Evolutionary conservation across 1,140 invertebrate species (phyloP).

Genomic region (Andrena cerasifolii): DNA sequence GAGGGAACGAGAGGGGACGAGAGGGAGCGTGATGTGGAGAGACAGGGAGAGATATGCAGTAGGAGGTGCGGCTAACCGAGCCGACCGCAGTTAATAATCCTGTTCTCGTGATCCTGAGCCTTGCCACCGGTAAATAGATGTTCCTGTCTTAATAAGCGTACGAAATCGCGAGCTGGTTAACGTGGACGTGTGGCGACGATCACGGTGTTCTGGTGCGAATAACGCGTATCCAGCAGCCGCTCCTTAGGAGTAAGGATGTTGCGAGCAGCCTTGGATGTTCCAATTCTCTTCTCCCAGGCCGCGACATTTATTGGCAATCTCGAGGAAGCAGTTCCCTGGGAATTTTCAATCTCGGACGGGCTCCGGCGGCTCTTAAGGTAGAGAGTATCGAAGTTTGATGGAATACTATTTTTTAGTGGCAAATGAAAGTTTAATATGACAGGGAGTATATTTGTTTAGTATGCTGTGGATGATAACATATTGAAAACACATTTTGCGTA

Average conservation of each 20-base stretch:
- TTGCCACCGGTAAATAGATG: constrained; percentile 56
- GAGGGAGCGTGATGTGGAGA: too few relatives aligned
- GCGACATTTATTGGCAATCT: constrained; percentile 5
- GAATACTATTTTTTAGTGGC: too few relatives aligned
- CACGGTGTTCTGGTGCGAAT: too few relatives aligned
- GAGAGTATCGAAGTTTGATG: neutral
- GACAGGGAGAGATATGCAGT: constrained; percentile 33
- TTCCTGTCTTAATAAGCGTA: constrained; percentile 53
- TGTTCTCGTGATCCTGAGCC: constrained; percentile 52
- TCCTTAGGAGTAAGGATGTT: too few relatives aligned
- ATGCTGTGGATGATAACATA: neutral
- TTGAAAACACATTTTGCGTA: neutral
- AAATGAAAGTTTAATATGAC: too few relatives aligned
- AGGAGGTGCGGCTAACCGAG: constrained; percentile 67
- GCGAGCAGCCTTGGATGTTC: neutral
- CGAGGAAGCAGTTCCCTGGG: neutral
- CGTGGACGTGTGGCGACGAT: neutral
- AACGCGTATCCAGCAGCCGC: too few relatives aligned
- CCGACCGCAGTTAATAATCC: constrained; percentile 66
- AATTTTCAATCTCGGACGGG: neutral
- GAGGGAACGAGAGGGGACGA: too few relatives aligned
- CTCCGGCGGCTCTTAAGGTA: neutral
- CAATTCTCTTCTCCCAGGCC: neutral
- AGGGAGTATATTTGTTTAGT: neutral
- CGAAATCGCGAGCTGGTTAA: constrained; percentile 37